Evolutionary conservation across 2,888 invertebrate species (phyloP), one percentile per base, ranked within the genome.

Genomic region (Drosophila glabriapex): DNA sequence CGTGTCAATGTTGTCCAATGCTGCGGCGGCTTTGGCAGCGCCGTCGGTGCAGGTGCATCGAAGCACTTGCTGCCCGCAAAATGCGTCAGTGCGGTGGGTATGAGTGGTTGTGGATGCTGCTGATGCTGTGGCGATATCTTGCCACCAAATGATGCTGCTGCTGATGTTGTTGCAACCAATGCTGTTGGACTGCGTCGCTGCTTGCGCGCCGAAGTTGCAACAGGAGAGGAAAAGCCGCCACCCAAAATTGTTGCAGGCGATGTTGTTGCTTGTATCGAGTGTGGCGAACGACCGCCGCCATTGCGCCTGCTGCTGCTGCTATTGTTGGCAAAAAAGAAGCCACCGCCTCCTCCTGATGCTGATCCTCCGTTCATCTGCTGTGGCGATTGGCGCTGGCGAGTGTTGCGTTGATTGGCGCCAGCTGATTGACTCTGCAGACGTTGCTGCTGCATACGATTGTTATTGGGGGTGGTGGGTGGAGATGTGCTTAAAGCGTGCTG

Each of bases 61-160:
- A 96, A 96, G 94, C 97, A 97, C 93, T 97, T 97, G 92, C 97
- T 96, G 91, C 96, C 97, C 79, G 97, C 97, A 93, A 93, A 94
- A 90, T 93, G 93, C 85, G 93, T 93, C 77, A 93, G 88, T 80
- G 92, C 93, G 90, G 93, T 92, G 91, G 93, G 93, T 91, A 93
- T 87, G 74, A 92, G 87, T 81, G 46, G 46, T 46, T 25, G 25
- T 25, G 83, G 83, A 60, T 91, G 87, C 74, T 92, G 92, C 67
- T 93, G 93, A 60, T 91, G 87, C 74, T 92, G 92, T 68, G 93
- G 93, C 82, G 91, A 85, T 68, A 91, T 90, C 43, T 91, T 91
- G 50, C 89, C 88, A 65, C 89, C 82, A 77, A 79, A 49, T 62
- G 59, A 64, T 69, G 53, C 59, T 60, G 37, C 25, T 19, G 33